These are phyloP conservation scores for Seriola rivoliana DNA, from an alignment of 2,113 vertebrate genomes.

Conservation along the genomic window DNA sequence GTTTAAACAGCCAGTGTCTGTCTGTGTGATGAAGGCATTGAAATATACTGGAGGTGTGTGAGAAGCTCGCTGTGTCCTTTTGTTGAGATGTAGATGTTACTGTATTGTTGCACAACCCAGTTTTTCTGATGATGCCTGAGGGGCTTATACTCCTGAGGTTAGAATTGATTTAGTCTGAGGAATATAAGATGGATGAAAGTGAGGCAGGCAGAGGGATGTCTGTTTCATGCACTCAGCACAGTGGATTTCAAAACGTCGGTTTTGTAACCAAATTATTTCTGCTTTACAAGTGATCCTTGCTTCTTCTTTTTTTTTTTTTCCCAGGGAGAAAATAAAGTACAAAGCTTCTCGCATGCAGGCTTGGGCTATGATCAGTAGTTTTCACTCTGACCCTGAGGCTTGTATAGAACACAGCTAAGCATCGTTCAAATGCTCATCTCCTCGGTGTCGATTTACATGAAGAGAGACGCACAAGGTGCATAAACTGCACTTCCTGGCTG, in stretches of 20 bases:
- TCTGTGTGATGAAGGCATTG: constrained; percentile 1
- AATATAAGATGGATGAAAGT: constrained; percentile 30
- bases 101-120: constrained; percentile 22
- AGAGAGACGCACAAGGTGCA: neutral
- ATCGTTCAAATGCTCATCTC: neutral
- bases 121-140: constrained; percentile 29
- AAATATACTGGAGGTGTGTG: neutral
- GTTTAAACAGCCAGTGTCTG: neutral
- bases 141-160: constrained; percentile 22
- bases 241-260: constrained; percentile 14
- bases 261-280: constrained; percentile 41
- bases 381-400: constrained; percentile 16
- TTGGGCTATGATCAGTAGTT: constrained; percentile 7
- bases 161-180: constrained; percentile 27
- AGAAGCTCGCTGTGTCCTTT: neutral
- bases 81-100: constrained; percentile 10
- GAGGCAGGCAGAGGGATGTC: constrained; percentile 11
- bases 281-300: neutral
- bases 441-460: constrained; percentile 6
- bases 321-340: neutral
- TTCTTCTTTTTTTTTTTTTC: neutral
- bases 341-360: neutral
- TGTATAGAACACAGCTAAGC: constrained; percentile 6
- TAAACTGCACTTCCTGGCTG: constrained; percentile 5
- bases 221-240: constrained; percentile 32